phyloP scores from a whole-genome alignment of 2,888 invertebrate species.

The Leptopilina drosophilae region DNA sequence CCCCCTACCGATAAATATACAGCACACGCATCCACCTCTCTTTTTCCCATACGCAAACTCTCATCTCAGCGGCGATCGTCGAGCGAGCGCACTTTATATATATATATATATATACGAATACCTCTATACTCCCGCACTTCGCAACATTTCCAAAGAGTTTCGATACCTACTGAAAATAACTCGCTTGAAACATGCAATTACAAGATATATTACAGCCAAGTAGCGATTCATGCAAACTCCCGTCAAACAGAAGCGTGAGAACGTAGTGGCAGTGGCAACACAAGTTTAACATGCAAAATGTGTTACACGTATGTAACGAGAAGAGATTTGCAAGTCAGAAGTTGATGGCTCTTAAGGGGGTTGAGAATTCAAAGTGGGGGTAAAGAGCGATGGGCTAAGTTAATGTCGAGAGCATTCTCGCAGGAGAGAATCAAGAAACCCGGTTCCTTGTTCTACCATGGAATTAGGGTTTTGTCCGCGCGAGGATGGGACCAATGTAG shows the following conservation, averaged over 20 bases:
- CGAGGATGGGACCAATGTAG: constrained; percentile 43
- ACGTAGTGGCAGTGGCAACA: constrained; percentile 47
- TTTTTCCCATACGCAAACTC: constrained; percentile 47
- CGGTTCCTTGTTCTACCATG: constrained; percentile 53
- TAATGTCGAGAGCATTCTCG: background rate
- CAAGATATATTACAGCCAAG: constrained; percentile 58
- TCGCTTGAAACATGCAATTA: constrained; percentile 60
- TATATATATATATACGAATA: background rate
- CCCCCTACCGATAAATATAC: background rate
- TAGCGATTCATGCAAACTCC: constrained; percentile 54
- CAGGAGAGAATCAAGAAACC: background rate
- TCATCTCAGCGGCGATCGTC: background rate
- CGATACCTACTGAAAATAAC: constrained; percentile 50
- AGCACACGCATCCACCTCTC: constrained; percentile 41
- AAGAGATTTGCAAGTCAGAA: constrained; percentile 36
- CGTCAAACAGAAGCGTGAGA: constrained; percentile 65
- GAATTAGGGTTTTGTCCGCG: constrained; percentile 61
- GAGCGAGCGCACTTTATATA: background rate
- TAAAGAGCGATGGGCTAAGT: background rate
- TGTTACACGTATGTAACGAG: constrained; percentile 23
- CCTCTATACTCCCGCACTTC: constrained; percentile 47
- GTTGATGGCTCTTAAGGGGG: constrained; percentile 17
- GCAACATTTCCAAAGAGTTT: constrained; percentile 50
- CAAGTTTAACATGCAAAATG: constrained; percentile 29
- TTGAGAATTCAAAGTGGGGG: constrained; percentile 24